A percentile compares a stretch with the other conserved stretches of the same genome.
Conservation (phyloP, 2,888 invertebrate genomes). For the Spialia ferax region DNA sequence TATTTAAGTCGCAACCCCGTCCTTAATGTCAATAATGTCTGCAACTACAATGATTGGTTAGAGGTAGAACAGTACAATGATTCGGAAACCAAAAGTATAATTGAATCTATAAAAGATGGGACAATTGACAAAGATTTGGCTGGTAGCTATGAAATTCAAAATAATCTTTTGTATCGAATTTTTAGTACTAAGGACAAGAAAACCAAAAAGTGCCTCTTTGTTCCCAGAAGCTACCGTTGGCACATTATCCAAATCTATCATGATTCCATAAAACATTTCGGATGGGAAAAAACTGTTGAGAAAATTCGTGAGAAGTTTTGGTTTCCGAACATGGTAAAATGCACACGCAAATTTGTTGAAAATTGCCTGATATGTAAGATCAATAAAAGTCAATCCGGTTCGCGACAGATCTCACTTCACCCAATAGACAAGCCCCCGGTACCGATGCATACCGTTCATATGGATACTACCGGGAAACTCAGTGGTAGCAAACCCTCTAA, state of each 20-base stretch:
- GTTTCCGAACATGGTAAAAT: background rate
- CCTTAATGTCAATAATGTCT: too few species aligned
- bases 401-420: background rate
- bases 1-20: too few species aligned
- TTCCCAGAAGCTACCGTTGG: too few species aligned
- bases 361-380: constrained; percentile 54
- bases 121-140: too few species aligned
- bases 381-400: constrained; percentile 51
- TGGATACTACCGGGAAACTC: background rate
- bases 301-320: constrained; percentile 42
- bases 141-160: too few species aligned
- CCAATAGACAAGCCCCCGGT: constrained; percentile 41
- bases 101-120: too few species aligned
- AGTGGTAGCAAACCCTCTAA: background rate
- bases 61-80: constrained; percentile 45
- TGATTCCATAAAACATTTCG: constrained; percentile 47
- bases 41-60: constrained; percentile 25
- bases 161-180: too few species aligned
- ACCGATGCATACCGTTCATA: constrained; percentile 42
- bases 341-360: background rate
- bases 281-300: constrained; percentile 47
- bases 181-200: too few species aligned
- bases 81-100: constrained; percentile 36
- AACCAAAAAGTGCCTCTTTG: too few species aligned
- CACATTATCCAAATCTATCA: constrained; percentile 24